Conservation (phyloP, 2,113 vertebrate genomes). For the Daubentonia madagascariensis region DNA sequence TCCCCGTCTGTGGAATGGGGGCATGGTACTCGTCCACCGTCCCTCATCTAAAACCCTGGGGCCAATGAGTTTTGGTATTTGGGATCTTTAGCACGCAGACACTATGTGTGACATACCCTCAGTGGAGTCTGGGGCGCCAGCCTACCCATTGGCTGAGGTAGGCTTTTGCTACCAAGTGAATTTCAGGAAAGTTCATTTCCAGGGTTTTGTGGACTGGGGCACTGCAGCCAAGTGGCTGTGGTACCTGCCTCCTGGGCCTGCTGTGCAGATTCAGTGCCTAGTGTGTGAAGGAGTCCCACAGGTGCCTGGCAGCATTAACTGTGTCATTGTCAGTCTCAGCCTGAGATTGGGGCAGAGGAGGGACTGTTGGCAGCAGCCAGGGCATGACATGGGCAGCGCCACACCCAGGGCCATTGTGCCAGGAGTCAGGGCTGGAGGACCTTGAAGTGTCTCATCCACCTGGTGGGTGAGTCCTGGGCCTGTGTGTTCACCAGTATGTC, state of each 20-base stretch:
- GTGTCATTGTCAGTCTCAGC: too few relatives aligned
- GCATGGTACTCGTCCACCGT: fast-evolving
- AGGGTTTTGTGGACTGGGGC: neutral
- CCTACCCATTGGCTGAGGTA: fast-evolving
- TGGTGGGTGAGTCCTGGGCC: neutral
- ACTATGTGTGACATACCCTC: neutral
- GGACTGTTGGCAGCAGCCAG: neutral
- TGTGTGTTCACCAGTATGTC: neutral
- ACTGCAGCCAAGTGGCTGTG: neutral
- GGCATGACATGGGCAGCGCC: neutral
- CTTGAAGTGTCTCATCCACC: fast-evolving
- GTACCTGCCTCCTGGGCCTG: fast-evolving
- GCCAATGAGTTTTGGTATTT: neutral
- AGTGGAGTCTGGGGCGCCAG: too few relatives aligned
- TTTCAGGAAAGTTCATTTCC: neutral
- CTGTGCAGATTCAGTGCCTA: neutral
- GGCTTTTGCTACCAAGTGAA: neutral
- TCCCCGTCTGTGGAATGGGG: neutral
- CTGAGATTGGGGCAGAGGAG: neutral
- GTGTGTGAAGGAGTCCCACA: neutral
- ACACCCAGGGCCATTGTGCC: neutral
- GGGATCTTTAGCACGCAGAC: neutral
- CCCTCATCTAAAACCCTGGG: neutral
- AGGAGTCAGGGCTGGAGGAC: neutral
- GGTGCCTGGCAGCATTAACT: neutral